Evolutionary conservation across 2,797 vertebrate genomes (phyloP), one percentile per base, ranked within the genome.

Genomic region (Pangasius sanitwongsei): DNA sequence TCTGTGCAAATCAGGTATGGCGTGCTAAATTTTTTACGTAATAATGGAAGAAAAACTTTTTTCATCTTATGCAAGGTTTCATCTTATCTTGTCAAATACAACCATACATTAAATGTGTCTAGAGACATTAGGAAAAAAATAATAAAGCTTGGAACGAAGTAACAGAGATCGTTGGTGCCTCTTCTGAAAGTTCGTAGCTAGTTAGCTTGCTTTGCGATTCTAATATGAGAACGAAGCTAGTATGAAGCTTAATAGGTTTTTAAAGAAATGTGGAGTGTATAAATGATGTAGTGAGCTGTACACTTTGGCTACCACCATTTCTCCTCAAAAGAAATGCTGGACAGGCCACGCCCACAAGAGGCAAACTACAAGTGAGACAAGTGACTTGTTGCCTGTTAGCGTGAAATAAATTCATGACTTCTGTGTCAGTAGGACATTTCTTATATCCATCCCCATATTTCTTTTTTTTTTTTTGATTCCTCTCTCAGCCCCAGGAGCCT

Each of bases 401-500:
- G 0, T 25, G 55, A 82, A 6, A 1, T 41, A 28, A 6, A 82
- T 82, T 16, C 12, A 48, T 75, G 4, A 25, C 67, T 8, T 50
- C 5, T 34, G 50, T 55, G 18, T 57, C 28, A 53, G 74, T 77
- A 6, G 8, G 15, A 25, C 34, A 34, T 80, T 57, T 80, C 16
- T 34, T 37, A 25, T 16, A 59, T 63, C 23, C 53, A 12, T 61
- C 18, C 53, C 7, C 1, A 1, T 15, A 34, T 37, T n/a, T 48
- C 41, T 31, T 53, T 8, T 67, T 23, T n/a, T n/a, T n/a, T 41
- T 34, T 6, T 65, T 78, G 59, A 31, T 69, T 63, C 91, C 87
- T 67, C 89, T 89, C 92, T 41, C 92, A 92, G 91, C 34, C 80
- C 70, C 85, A 75, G 5, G 70, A 87, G 70, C 8, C 86, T 90